Percentiles rank a stretch among this genome's conserved stretches.
These are phyloP conservation scores for Clarias batrachus DNA, from an alignment of 2,113 vertebrate species.

Conservation along the genomic window DNA sequence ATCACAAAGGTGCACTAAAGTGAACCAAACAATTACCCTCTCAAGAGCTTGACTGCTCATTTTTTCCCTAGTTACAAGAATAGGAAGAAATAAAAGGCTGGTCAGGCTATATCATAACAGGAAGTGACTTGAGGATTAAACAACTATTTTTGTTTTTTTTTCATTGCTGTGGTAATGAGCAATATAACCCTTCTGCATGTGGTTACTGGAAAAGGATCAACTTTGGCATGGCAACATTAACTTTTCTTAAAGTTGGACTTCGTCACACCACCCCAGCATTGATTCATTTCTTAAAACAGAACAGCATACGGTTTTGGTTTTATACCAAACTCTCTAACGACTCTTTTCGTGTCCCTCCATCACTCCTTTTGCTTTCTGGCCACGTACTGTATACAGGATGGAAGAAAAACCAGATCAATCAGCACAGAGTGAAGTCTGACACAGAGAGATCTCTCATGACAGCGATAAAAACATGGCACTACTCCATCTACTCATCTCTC, in stretches of 20 bases:
- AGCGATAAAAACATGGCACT: not conserved
- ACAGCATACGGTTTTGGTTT: not conserved
- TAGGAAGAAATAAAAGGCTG: not conserved
- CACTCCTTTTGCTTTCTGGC: conserved; percentile 27
- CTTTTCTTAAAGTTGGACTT: not conserved
- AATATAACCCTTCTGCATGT: not conserved
- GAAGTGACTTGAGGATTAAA: not conserved
- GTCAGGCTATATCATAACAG: not conserved
- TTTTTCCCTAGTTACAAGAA: not conserved
- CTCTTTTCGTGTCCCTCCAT: conserved; percentile 11
- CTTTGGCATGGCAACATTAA: not conserved
- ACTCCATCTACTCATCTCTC: not conserved
- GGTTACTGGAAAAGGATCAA: not conserved
- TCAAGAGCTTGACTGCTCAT: not conserved
- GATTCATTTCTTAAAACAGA: not conserved
- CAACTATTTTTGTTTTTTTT: not conserved
- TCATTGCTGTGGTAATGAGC: not conserved
- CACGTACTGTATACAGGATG: conserved; percentile 9
- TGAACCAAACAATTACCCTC: not conserved
- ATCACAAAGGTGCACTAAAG: not conserved
- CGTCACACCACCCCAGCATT: not conserved
- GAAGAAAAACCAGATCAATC: conserved; percentile 36
- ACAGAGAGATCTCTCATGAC: not conserved
- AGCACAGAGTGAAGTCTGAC: conserved; percentile 14
- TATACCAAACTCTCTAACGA: not conserved